These are phyloP conservation scores for Tricholaema leucomelas DNA, from an alignment of 2,113 vertebrate species.

Conservation along the genomic window DNA sequence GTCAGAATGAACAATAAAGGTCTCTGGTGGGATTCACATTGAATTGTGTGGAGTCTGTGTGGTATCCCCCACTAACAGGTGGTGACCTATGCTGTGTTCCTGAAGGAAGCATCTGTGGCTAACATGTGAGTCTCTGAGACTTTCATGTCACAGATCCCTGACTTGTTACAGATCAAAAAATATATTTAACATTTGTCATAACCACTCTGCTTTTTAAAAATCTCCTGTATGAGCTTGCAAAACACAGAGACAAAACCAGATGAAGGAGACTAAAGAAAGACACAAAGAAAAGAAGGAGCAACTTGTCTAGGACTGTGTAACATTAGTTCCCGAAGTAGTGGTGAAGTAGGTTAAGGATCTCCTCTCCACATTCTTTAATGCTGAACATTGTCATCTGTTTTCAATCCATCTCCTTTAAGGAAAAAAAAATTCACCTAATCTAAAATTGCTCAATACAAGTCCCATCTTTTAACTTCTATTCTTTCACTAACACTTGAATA, in stretches of 20 bases:
- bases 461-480: neutral
- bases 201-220: neutral
- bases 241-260: neutral
- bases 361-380: neutral
- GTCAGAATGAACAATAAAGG: too few relatives aligned
- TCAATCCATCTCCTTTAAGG: neutral
- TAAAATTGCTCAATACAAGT: neutral
- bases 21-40: too few relatives aligned
- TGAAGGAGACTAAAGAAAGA: neutral
- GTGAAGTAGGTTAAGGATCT: neutral
- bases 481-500: neutral
- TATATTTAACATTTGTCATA: neutral
- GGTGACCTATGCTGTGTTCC: too few relatives aligned
- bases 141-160: neutral
- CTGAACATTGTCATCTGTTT: neutral
- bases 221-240: neutral
- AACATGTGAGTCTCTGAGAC: neutral
- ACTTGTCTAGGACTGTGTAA: neutral
- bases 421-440: neutral
- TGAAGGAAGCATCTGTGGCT: too few relatives aligned
- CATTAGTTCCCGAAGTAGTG: neutral
- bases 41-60: too few relatives aligned
- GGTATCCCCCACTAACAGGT: too few relatives aligned
- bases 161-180: neutral
- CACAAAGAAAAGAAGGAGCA: neutral